phyloP scores from a whole-genome alignment of 2,113 vertebrate species.

The Petaurus breviceps region DNA sequence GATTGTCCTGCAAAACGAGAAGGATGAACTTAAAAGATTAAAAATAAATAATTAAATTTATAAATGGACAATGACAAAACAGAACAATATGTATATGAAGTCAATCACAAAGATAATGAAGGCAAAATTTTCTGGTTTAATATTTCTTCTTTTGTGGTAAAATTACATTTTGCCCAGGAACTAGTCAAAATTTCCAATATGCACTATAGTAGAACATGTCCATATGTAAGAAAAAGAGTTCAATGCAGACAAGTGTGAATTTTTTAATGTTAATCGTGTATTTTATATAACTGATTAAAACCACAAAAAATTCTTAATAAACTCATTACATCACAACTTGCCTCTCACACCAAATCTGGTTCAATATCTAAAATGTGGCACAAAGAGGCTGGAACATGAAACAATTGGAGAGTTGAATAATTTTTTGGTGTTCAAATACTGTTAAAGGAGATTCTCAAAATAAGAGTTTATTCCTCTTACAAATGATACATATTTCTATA shows the following conservation, averaged over 20 bases:
- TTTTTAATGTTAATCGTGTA: not conserved
- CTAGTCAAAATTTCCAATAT: slow-evolving; percentile 27
- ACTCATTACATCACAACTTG: slow-evolving; percentile 40
- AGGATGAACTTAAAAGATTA: slow-evolving; percentile 23
- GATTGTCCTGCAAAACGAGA: slow-evolving; percentile 14
- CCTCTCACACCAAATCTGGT: slow-evolving; percentile 21
- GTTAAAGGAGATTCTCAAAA: slow-evolving; percentile 28
- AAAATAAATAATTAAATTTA: not conserved
- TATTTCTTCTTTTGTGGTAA: slow-evolving; percentile 26
- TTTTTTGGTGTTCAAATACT: not conserved
- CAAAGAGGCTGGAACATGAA: not conserved
- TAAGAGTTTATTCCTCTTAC: slow-evolving; percentile 33
- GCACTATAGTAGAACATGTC: slow-evolving; percentile 6
- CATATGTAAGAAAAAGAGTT: slow-evolving; percentile 54
- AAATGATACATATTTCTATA: slow-evolving; percentile 37
- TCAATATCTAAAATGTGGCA: not conserved
- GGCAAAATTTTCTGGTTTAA: slow-evolving; percentile 43
- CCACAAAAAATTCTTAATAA: not conserved
- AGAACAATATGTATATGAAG: slow-evolving; percentile 12
- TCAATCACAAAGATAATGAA: slow-evolving; percentile 38
- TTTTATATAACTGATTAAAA: slow-evolving; percentile 43
- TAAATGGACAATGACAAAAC: not conserved
- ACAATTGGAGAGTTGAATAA: not conserved
- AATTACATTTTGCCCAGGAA: slow-evolving; percentile 30
- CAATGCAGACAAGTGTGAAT: slow-evolving; percentile 27